Conservation (phyloP, 2,888 invertebrate genomes). For the Cotesia congregata region DNA sequence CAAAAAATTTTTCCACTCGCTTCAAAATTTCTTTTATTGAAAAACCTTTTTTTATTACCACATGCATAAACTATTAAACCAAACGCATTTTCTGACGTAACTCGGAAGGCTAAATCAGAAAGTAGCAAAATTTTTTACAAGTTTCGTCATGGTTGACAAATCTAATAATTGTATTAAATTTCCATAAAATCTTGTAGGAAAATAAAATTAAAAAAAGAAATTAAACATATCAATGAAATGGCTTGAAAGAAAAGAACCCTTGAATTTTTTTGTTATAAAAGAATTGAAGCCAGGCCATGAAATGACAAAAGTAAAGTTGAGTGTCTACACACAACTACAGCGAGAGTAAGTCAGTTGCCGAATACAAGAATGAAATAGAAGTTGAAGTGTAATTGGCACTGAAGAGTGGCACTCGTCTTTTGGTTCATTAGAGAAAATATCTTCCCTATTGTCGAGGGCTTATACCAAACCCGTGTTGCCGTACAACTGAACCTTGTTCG, state of each 20-base stretch:
- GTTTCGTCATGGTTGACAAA: too few species aligned
- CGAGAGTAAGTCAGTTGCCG: slow-evolving; percentile 6
- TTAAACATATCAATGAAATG: background rate
- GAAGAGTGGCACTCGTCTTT: slow-evolving; percentile 66
- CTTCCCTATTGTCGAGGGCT: slow-evolving; percentile 68
- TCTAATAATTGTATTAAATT: too few species aligned
- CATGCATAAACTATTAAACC: too few species aligned
- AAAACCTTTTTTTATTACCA: too few species aligned
- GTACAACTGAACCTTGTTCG: slow-evolving; percentile 39
- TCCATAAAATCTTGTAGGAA: too few species aligned
- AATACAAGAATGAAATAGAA: slow-evolving; percentile 16
- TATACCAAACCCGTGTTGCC: slow-evolving; percentile 52
- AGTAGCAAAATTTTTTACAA: too few species aligned
- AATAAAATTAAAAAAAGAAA: background rate
- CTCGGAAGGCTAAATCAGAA: too few species aligned
- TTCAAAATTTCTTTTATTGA: too few species aligned
- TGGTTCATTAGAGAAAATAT: slow-evolving; percentile 71
- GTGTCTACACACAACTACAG: background rate
- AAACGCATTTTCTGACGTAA: too few species aligned
- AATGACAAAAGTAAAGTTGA: background rate
- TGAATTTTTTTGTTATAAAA: background rate
- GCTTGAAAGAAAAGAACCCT: background rate
- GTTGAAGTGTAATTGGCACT: slow-evolving; percentile 70
- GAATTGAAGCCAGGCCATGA: background rate
- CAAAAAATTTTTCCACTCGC: too few species aligned